phyloP scores from a whole-genome alignment of 2,888 invertebrate genomes.

The Chymomyza fuscimana region DNA sequence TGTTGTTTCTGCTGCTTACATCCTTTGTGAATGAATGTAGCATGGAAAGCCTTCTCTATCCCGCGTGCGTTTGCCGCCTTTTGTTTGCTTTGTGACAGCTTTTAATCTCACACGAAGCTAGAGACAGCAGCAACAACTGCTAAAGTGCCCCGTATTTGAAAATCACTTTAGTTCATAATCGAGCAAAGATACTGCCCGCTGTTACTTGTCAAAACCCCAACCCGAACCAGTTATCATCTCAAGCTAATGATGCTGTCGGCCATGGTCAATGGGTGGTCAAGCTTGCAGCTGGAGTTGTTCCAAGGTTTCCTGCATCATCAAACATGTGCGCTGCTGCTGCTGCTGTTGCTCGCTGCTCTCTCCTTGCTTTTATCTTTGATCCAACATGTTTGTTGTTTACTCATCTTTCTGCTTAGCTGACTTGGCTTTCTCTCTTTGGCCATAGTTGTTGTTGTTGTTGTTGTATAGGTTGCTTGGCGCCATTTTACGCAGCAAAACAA shows the following conservation, averaged over 20 bases:
- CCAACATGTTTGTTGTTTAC: background rate
- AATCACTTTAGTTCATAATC: constrained; percentile 72
- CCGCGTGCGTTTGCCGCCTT: constrained; percentile 36
- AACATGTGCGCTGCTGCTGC: constrained; percentile 1
- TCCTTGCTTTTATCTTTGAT: constrained; percentile 1
- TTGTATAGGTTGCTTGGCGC: constrained; percentile 70
- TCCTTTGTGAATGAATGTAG: constrained; percentile 57
- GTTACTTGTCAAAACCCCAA: background rate
- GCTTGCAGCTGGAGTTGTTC: constrained; percentile 1
- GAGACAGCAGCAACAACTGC: constrained; percentile 19
- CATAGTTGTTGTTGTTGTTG: constrained; percentile 1
- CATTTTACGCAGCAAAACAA: constrained; percentile 72
- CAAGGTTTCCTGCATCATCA: background rate
- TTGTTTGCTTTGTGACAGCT: constrained; percentile 75
- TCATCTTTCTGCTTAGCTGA: background rate
- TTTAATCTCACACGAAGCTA: constrained; percentile 66
- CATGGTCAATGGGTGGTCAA: constrained; percentile 1
- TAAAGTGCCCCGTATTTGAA: constrained; percentile 66
- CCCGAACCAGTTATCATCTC: constrained; percentile 64
- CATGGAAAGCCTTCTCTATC: background rate
- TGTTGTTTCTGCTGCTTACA: constrained; percentile 50
- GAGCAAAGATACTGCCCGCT: constrained; percentile 17
- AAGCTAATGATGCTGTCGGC: constrained; percentile 62
- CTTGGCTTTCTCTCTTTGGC: background rate
- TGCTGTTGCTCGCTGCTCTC: background rate